Evolutionary conservation across 2,797 vertebrate species (phyloP).

Genomic region (Smutsia temminckii): DNA sequence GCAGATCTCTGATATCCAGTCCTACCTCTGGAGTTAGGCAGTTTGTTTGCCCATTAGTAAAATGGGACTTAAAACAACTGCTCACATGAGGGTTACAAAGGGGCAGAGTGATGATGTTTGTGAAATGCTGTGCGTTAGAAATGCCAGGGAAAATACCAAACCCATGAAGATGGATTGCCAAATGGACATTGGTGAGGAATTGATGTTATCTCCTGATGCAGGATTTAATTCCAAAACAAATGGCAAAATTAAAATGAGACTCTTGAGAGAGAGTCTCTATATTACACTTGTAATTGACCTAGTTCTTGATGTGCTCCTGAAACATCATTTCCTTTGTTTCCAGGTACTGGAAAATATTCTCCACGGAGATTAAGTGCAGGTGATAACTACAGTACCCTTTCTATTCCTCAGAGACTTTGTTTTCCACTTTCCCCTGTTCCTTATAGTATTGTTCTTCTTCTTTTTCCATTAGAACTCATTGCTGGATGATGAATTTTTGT

Average conservation of each 20-base stretch:
- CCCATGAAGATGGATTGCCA: not conserved
- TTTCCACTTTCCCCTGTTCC: not conserved
- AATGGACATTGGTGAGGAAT: not conserved
- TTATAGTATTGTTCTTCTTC: not conserved
- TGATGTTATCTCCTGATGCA: not conserved
- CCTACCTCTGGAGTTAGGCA: not conserved
- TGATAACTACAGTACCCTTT: not conserved
- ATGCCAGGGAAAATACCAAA: not conserved
- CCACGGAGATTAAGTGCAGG: not conserved
- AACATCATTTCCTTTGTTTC: conserved; percentile 14
- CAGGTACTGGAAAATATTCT: not conserved
- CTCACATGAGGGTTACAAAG: not conserved
- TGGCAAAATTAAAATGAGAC: not conserved
- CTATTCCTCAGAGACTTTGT: not conserved
- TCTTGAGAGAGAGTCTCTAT: not conserved
- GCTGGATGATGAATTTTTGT: not conserved
- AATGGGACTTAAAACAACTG: not conserved
- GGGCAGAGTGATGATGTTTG: not conserved
- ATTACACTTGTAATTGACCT: not conserved
- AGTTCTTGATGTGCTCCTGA: not conserved
- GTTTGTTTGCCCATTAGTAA: not conserved
- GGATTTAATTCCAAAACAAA: conserved; percentile 28
- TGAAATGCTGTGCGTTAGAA: not conserved
- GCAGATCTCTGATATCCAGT: not conserved
- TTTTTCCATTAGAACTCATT: not conserved